Percentiles rank a stretch among this genome's conserved stretches.
Conservation (phyloP, 2,797 vertebrate genomes). For the Nannoperca obscura region DNA sequence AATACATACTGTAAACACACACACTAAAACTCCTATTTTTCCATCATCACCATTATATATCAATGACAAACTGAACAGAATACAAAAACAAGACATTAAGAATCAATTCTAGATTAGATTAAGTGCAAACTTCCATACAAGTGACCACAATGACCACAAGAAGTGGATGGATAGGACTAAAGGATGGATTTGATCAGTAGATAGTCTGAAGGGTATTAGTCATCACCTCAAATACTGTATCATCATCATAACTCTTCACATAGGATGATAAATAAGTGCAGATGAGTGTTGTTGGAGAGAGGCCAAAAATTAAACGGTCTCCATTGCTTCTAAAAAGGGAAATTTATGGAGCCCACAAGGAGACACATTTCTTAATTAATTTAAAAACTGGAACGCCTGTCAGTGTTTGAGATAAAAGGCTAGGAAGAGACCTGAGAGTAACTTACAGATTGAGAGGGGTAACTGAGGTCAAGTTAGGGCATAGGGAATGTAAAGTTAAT, state of each 20-base stretch:
- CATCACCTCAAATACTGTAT: slow-evolving; percentile 45
- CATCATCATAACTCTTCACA: slow-evolving; percentile 40
- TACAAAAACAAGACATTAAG: slow-evolving; percentile 20
- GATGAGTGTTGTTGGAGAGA: slow-evolving; percentile 43
- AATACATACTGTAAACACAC: background rate
- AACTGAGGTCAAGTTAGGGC: slow-evolving; percentile 38
- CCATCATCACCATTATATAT: background rate
- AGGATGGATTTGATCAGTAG: slow-evolving; percentile 25
- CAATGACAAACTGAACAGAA: background rate
- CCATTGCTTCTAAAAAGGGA: slow-evolving; percentile 45
- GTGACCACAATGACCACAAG: slow-evolving; percentile 21
- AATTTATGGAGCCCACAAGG: slow-evolving; percentile 53
- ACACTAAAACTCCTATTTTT: slow-evolving; percentile 4
- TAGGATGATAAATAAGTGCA: slow-evolving; percentile 38
- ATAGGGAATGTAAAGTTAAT: slow-evolving; percentile 31
- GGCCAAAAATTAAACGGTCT: slow-evolving; percentile 46
- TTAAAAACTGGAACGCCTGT: slow-evolving; percentile 43
- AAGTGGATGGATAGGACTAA: slow-evolving; percentile 1
- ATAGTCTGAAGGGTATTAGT: slow-evolving; percentile 39
- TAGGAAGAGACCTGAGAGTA: slow-evolving; percentile 2
- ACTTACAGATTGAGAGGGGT: slow-evolving; percentile 39
- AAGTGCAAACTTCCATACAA: slow-evolving; percentile 1
- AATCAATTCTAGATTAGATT: background rate
- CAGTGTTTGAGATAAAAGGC: slow-evolving; percentile 11
- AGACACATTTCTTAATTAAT: slow-evolving; percentile 57